These are phyloP conservation scores for Hippocampus abdominalis DNA, from an alignment of 2,113 vertebrate genomes.

Conservation along the genomic window DNA sequence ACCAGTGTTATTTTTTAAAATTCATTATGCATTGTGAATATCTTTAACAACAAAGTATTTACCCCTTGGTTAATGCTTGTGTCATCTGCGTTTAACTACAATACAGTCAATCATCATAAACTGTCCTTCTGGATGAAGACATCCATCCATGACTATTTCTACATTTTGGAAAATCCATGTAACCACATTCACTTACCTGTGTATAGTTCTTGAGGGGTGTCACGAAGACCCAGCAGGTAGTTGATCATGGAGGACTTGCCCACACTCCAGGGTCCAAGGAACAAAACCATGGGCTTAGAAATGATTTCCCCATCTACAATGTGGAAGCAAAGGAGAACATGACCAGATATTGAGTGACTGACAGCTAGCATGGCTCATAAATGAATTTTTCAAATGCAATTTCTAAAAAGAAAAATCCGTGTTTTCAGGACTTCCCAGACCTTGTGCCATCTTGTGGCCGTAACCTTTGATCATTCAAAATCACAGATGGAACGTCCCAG, in stretches of 20 bases:
- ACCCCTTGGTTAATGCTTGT: no score
- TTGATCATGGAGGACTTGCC: slow-evolving; percentile 99
- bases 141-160: neutral
- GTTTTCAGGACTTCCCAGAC: neutral
- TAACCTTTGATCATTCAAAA: neutral
- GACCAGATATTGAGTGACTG: neutral
- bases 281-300: slow-evolving; percentile 96
- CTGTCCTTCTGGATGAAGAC: neutral
- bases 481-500: neutral
- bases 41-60: no score
- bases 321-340: neutral
- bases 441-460: neutral
- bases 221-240: slow-evolving; percentile 90
- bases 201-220: slow-evolving; percentile 88
- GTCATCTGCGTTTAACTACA: no score
- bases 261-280: slow-evolving; percentile 96
- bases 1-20: no score
- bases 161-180: neutral
- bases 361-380: neutral
- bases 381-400: neutral
- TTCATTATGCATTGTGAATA: no score
- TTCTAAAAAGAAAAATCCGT: neutral
- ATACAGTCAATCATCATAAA: no score
- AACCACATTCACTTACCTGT: slow-evolving; percentile 78
- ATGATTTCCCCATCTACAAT: slow-evolving; percentile 89